Evolutionary conservation across 2,888 invertebrate species (phyloP), one percentile per base, ranked within the genome.

Genomic region (Seira ritae): DNA sequence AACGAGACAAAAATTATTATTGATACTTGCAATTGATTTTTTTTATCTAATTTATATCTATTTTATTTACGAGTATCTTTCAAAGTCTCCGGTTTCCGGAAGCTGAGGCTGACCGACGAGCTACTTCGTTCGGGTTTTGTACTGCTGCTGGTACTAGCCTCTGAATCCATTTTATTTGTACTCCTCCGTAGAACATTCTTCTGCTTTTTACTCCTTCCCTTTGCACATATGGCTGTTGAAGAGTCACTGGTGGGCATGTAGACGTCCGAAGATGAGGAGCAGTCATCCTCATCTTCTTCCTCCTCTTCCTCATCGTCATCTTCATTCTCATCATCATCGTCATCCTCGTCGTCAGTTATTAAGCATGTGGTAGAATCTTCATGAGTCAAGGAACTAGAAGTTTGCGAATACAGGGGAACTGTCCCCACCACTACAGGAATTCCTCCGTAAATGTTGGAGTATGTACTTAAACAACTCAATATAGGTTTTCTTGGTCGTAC

Each of bases 171-270:
- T 74, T 69, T 17, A 68, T 80, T 80, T 80, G 80, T 80, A 74
- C 80, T 80, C 60, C 23, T n/a, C 23, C 80, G 69, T 22, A 80
- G 72, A 24, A 60, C 15, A 2, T n/a, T 20, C 50, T 72, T 72
- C 22, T 87, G 90, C 88, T 79, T 86, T 85, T 65, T 81, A 82
- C 87, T 85, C 82, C 78, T 80, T 20, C 83, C 50, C 8, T 19
- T 22, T 10, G 74, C 23, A 37, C 80, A 80, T 23, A 80, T 80
- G 1, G 80, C 75, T 15, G 80, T 78, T 15, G 84, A 80, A 15
- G 86, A 84, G 46, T 80, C 74, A 69, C 80, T 80, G 12, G 86
- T 81, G 22, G 84, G 84, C 73, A 84, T 50, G 70, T 86, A 86
- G 2, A 75, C 86, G 20, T 86, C 86, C 0, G 80, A 80, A 2